Evolutionary conservation across 2,113 vertebrate genomes (phyloP).

Genomic region (western clawed frog (Xenopus tropicalis)): UCB_Xtro_10.0 CM004447.2:120520001-120520500

Average conservation of each 20-base stretch:
- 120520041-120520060: too few relatives aligned
- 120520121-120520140: too few relatives aligned
- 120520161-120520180: too few relatives aligned
- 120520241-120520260: conserved; percentile 6
- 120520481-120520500: conserved; percentile 14
- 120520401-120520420: conserved; percentile 37
- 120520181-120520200: too few relatives aligned
- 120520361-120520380: conserved; percentile 28
- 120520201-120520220: too few relatives aligned
- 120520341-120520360: conserved; percentile 20
- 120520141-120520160: too few relatives aligned
- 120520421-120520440: conserved; percentile 41
- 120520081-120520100: too few relatives aligned
- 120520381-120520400: conserved; percentile 19
- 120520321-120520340: conserved; percentile 19
- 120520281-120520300: conserved; percentile 26
- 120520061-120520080: too few relatives aligned
- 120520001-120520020: too few relatives aligned
- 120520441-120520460: conserved; percentile 13
- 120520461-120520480: conserved; percentile 26
- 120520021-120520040: too few relatives aligned
- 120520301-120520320: conserved; percentile 32
- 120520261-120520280: conserved; percentile 34
- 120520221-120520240: neutral
- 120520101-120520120: too few relatives aligned